Base-by-base conservation (phyloP, 2,797 vertebrate species). In the Sebastes minor region DNA sequence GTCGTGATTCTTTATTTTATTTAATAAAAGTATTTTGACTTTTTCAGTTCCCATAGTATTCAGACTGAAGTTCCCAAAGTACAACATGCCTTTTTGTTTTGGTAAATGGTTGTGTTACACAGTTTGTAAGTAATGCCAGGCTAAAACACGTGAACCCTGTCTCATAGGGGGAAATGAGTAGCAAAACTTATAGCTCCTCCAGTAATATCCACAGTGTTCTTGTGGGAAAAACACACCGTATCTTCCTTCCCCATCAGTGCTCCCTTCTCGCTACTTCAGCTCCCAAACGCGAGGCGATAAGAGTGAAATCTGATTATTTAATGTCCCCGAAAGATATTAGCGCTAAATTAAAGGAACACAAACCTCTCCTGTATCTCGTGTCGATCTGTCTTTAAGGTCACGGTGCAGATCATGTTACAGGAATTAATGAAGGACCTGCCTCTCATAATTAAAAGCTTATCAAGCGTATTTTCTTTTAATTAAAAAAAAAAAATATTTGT, bases 291-390 rank as follows among this genome's bases (percentile, higher is more conserved):
- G 7, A 59, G 46, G 71, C 76, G 82, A 91, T 87, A 85, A 86
- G 70, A 85, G 11, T 8, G 46, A 80, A 83, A 88, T 87, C 78
- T 86, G 88, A 94, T 94, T 94, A 84, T 93, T 92, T 91, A 82
- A 91, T 87, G 90, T 93, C 81, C 89, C 75, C 1, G 42, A 84
- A 84, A 85, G 81, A 87, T 88, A 92, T 90, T 83, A 87, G 74
- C 25, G 2, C 32, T 72, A 91, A 93, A 93, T 94, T 52, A 90
- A 94, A 92, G 76, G 85, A 91, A 92, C 79, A 91, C 87, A 91
- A 94, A 87, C 46, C 46, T 78, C 59, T 67, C 63, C 8, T 80
- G 38, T 85, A 87, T 93, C 86, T 82, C 0, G 5, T 53, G 61
- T 28, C 9, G 5, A 73, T 88, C 82, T 72, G 55, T 62, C 30